Evolutionary conservation across 1,140 invertebrate genomes (phyloP).

Genomic region (Bemisia tabaci): DNA sequence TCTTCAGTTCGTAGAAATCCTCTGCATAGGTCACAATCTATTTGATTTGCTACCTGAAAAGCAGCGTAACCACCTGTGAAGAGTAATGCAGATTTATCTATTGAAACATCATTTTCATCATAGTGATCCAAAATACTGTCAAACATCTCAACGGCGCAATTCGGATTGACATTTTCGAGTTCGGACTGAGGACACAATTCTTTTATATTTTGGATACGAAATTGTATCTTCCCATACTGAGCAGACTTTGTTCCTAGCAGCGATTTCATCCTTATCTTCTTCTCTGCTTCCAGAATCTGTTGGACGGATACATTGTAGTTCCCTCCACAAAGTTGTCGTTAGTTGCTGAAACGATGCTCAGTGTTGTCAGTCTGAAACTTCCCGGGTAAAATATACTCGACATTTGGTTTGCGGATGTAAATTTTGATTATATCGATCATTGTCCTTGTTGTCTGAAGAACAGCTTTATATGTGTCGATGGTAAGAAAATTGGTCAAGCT

Average conservation of each 20-base stretch:
- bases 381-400: neutral
- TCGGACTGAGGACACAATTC: neutral
- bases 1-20: neutral
- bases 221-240: neutral
- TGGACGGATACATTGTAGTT: constrained; percentile 3
- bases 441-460: neutral
- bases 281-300: constrained; percentile 6
- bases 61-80: neutral
- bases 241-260: constrained; percentile 3
- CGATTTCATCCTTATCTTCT: neutral
- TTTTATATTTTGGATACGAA: neutral
- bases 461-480: neutral
- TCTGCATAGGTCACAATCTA: neutral
- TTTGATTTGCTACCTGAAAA: neutral
- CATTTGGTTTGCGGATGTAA: neutral
- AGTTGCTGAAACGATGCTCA: neutral
- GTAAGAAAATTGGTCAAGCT: neutral
- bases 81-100: neutral
- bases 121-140: neutral
- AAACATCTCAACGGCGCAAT: too few species aligned
- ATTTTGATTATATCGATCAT: neutral
- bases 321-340: constrained; percentile 2
- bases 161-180: too few species aligned
- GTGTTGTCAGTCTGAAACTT: constrained; percentile 7
- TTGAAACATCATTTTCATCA: neutral